A percentile compares a stretch with the other conserved stretches of the same genome.
Conservation (phyloP, 2,113 vertebrate species). For the Halcyon senegalensis region DNA sequence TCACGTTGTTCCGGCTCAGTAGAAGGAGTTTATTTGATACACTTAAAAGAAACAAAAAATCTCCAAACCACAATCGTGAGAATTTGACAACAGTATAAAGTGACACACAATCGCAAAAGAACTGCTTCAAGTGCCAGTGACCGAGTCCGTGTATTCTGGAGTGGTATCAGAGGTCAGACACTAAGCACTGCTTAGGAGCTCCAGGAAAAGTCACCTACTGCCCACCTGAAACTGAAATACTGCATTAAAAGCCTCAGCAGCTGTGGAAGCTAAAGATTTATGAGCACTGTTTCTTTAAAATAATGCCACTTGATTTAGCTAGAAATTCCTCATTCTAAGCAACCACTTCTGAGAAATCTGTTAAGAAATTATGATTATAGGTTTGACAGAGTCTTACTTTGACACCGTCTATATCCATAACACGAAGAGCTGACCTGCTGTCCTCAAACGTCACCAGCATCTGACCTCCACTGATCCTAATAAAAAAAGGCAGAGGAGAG, state of each 20-base stretch:
- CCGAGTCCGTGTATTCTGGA: background rate
- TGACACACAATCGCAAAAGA: background rate
- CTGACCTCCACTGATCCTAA: conserved; percentile 79
- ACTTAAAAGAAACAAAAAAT: background rate
- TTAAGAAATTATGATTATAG: background rate
- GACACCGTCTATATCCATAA: conserved; percentile 78
- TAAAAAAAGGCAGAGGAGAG: background rate
- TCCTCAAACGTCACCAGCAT: conserved; percentile 85
- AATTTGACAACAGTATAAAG: background rate
- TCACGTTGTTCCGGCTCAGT: background rate
- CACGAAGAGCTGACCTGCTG: conserved; percentile 79
- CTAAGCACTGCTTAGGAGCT: background rate
- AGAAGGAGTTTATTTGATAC: background rate
- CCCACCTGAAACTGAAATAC: background rate
- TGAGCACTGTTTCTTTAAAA: background rate
- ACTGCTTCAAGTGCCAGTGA: background rate
- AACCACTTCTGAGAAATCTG: background rate
- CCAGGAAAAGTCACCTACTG: background rate
- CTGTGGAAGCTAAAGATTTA: background rate
- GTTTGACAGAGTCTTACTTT: conserved; percentile 68
- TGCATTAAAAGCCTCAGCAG: background rate
- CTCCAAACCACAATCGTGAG: background rate
- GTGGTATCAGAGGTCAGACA: background rate
- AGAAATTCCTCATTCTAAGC: background rate
- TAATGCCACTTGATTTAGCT: background rate